Conservation (phyloP, 1,140 invertebrate species). For the Homalodisca vitripennis region DNA sequence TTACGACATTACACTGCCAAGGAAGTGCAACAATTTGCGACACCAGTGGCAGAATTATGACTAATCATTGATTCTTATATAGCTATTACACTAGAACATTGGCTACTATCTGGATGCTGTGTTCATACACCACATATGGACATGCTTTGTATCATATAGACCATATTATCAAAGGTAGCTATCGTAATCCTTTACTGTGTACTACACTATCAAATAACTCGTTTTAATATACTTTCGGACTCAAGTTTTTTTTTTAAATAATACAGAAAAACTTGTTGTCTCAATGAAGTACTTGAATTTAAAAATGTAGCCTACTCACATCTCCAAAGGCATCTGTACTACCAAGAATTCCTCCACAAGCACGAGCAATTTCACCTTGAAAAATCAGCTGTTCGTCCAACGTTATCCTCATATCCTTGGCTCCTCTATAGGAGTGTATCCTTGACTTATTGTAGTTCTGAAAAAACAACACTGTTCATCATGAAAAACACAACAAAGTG, state of each 20-base stretch:
- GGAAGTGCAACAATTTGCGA: too few species aligned
- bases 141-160: too few species aligned
- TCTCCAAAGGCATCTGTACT: constrained; percentile 72
- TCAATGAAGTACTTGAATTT: not conserved
- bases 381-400: constrained; percentile 69
- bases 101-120: too few species aligned
- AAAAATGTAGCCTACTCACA: constrained; percentile 59
- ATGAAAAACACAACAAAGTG: too few species aligned
- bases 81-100: too few species aligned
- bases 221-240: not conserved
- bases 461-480: too few species aligned
- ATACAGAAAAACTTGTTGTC: not conserved
- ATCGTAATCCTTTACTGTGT: too few species aligned
- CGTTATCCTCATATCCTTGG: constrained; percentile 65
- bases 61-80: too few species aligned
- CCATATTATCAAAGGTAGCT: too few species aligned
- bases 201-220: not conserved
- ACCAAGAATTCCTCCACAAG: constrained; percentile 69
- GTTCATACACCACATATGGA: too few species aligned
- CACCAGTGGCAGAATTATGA: too few species aligned
- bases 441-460: constrained; percentile 87
- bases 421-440: constrained; percentile 76
- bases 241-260: not conserved
- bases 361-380: constrained; percentile 75
- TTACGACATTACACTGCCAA: too few species aligned